These are phyloP conservation scores for Halocaridina rubra DNA, from an alignment of 2,888 invertebrate genomes.

Conservation along the genomic window DNA sequence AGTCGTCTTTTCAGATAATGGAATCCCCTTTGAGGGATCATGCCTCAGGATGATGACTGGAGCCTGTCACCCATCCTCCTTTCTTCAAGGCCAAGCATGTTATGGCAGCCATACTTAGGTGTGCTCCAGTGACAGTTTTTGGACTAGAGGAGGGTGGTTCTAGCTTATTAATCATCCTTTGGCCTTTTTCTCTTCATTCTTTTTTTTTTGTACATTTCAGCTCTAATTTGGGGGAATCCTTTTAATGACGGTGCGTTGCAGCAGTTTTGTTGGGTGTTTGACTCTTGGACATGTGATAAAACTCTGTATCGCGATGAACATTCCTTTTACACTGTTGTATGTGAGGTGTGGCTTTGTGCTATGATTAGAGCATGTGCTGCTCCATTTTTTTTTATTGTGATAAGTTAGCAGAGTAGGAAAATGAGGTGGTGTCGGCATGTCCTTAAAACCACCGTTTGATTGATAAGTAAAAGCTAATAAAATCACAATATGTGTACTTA, in stretches of 20 bases:
- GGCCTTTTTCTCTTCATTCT: no score
- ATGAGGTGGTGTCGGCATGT: constrained; percentile 28
- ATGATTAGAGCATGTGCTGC: constrained; percentile 10
- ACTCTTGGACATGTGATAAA: constrained; percentile 40
- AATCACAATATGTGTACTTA: no score
- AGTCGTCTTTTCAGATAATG: constrained; percentile 35
- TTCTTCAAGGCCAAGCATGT: no score
- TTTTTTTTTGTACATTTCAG: constrained; percentile 29
- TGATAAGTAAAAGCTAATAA: no score
- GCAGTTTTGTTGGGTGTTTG: constrained; percentile 51
- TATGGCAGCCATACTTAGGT: background rate
- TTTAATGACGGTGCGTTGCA: constrained; percentile 50
- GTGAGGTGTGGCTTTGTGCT: constrained; percentile 10
- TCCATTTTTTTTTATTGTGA: constrained; percentile 41
- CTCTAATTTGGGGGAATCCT: constrained; percentile 57
- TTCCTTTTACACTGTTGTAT: constrained; percentile 56
- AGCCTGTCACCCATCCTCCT: no score
- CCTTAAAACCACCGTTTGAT: no score
- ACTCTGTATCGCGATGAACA: constrained; percentile 55
- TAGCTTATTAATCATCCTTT: constrained; percentile 28
- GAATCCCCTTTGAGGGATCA: background rate
- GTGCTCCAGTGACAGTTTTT: no score
- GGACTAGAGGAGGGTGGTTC: constrained; percentile 1
- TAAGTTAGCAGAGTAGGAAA: constrained; percentile 35
- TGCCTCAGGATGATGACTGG: constrained; percentile 37